A percentile compares a stretch with the other conserved stretches of the same genome.
phyloP scores from a whole-genome alignment of 2,888 invertebrate species.

The Epicampocera succincta region DNA sequence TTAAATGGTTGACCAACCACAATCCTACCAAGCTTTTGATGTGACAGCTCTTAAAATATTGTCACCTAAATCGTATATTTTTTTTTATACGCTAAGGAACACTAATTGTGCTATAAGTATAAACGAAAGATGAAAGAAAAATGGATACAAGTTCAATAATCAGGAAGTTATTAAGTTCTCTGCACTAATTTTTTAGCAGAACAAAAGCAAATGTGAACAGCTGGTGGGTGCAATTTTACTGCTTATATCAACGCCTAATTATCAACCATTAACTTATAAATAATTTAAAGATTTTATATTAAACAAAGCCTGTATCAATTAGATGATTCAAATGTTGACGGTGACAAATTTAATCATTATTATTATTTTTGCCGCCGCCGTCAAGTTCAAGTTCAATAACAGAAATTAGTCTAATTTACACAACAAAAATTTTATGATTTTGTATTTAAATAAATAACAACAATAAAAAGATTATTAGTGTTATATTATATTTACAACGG shows the following conservation, averaged over 20 bases:
- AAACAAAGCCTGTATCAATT: constrained; percentile 40
- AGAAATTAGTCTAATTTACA: constrained; percentile 16
- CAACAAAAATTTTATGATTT: constrained; percentile 11
- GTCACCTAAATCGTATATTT: too few species aligned
- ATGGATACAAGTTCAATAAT: too few species aligned
- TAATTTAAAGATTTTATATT: constrained; percentile 12
- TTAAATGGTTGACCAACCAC: too few species aligned
- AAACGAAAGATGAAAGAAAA: too few species aligned
- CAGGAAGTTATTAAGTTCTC: too few species aligned
- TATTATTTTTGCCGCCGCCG: background rate
- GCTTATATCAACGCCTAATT: constrained; percentile 34
- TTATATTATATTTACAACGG: constrained; percentile 11
- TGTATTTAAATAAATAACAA: constrained; percentile 41
- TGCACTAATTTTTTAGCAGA: too few species aligned
- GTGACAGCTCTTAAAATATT: too few species aligned
- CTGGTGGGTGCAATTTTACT: constrained; percentile 19
- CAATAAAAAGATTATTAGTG: constrained; percentile 27
- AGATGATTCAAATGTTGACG: constrained; percentile 27
- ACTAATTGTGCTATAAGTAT: too few species aligned
- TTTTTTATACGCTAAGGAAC: too few species aligned
- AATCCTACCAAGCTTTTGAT: too few species aligned
- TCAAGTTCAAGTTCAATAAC: constrained; percentile 59
- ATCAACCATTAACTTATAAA: constrained; percentile 36
- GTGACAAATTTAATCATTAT: constrained; percentile 15
- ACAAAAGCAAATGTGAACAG: constrained; percentile 2